Evolutionary conservation across 2,113 vertebrate species (phyloP), one percentile per base, ranked within the genome.

Genomic region (Bolborhynchus lineola): DNA sequence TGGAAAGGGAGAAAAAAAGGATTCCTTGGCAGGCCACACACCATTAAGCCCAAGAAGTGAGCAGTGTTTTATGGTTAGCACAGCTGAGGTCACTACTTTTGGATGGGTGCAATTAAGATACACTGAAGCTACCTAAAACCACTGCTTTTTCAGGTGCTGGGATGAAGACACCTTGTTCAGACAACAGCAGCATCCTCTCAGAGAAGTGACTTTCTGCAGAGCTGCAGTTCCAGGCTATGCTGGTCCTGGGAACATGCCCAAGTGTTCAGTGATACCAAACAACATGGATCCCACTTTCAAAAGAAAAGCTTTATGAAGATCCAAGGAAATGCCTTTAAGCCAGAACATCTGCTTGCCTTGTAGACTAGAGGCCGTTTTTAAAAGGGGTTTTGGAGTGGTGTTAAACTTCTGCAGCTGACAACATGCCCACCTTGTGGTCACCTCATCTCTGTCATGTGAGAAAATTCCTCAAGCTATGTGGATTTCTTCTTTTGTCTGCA

Each of bases 11-110:
- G 86, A 37, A 63, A 78, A 75, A 95, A 95, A 85, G 55, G 90
- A 93, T 94, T 78, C 93, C 80, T 75, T 90, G 95, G 93, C 95
- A 92, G 96, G 91, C 90, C 93, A 92, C 93, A 94, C 92, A 82
- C 93, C 96, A 96, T 96, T 96, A 96, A 95, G 67, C 90, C 74
- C 49, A 5, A 84, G 86, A 55, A 94, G 86, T 0, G 74, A 88
- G 93, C 44, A 2, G 77, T 96, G 92, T 93, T 97, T 97, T 97
- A 97, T 82, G 77, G 93, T 28, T 41, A 21, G 80, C 77, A 62
- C 88, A 85, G 88, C 90, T 95, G 95, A 96, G 96, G 95, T 96
- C 95, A 93, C 96, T 86, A 0, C 92, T 91, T 90, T 60, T 64
- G 96, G 82, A 91, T 1, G 5, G 88, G 67, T 72, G 82, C 65